A percentile compares a stretch with the other conserved stretches of the same genome.
Evolutionary conservation across 2,113 vertebrate species (phyloP).

Genomic region (Brevimyrus niger): DNA sequence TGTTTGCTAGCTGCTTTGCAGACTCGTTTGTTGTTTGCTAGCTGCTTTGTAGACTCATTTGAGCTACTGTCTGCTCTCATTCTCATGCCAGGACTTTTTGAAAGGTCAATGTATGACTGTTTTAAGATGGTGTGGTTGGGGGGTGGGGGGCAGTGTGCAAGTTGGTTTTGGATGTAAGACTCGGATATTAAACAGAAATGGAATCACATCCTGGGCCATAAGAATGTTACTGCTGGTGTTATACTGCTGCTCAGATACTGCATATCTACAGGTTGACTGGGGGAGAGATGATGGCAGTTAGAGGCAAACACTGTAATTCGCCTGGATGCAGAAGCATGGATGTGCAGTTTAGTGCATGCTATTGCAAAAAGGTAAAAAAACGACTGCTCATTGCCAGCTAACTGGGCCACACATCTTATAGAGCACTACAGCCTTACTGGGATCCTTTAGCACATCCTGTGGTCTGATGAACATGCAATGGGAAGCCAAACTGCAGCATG

Average conservation of each 20-base stretch:
- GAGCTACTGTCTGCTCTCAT: neutral
- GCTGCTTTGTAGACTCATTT: neutral
- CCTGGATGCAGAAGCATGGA: neutral
- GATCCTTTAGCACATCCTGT: neutral
- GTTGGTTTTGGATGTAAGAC: neutral
- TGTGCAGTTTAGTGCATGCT: neutral
- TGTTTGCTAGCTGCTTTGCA: neutral
- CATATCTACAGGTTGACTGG: neutral
- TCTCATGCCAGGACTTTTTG: neutral
- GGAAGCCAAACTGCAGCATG: neutral
- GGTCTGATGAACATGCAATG: neutral
- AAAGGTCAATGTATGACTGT: neutral
- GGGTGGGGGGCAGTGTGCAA: neutral
- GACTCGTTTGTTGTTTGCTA: neutral
- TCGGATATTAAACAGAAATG: neutral
- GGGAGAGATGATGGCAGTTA: neutral
- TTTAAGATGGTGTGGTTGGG: neutral
- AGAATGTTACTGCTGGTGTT: neutral
- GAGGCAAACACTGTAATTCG: neutral
- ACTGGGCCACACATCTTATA: neutral
- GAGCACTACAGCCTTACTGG: neutral
- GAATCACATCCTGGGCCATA: neutral
- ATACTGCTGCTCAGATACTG: neutral
- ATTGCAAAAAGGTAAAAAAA: neutral
- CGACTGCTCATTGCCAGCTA: neutral